Conservation (phyloP, 2,113 vertebrate genomes). For the Oncorhynchus nerka region DNA sequence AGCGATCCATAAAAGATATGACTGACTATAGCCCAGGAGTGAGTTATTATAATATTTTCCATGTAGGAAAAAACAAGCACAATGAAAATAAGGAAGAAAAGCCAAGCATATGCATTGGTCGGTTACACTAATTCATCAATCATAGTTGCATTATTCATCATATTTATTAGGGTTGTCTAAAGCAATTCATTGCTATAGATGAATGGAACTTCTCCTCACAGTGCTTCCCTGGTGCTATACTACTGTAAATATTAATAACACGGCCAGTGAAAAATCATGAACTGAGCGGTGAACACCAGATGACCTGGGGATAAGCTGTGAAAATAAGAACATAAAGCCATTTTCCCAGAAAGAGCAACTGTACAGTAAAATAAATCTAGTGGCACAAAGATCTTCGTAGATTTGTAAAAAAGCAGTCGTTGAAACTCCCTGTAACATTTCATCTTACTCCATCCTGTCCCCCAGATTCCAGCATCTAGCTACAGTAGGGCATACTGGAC, state of each 20-base stretch:
- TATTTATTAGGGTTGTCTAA: constrained; percentile 6
- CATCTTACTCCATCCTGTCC: constrained; percentile 14
- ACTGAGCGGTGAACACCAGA: neutral
- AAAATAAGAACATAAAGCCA: neutral
- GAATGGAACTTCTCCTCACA: neutral
- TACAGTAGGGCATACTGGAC: neutral
- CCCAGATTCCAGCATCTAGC: constrained; percentile 6
- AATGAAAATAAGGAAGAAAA: constrained; percentile 16
- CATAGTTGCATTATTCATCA: constrained; percentile 7
- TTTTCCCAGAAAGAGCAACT: constrained; percentile 3
- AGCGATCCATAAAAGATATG: constrained; percentile 11
- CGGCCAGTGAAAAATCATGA: neutral
- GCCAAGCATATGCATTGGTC: neutral
- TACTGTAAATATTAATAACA: constrained; percentile 1
- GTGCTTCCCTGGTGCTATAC: neutral
- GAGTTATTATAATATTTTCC: constrained; percentile 17
- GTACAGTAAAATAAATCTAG: neutral
- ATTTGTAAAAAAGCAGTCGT: neutral
- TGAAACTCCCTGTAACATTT: constrained; percentile 16
- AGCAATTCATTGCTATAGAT: constrained; percentile 10
- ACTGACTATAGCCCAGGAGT: constrained; percentile 8
- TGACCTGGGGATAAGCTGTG: neutral
- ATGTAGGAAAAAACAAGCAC: constrained; percentile 23
- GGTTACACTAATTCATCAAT: constrained; percentile 2
- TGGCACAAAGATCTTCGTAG: neutral